Percentiles rank a stretch among this genome's conserved stretches.
Conservation (phyloP, 2,797 vertebrate species). For the Cichlasoma orientale region DNA sequence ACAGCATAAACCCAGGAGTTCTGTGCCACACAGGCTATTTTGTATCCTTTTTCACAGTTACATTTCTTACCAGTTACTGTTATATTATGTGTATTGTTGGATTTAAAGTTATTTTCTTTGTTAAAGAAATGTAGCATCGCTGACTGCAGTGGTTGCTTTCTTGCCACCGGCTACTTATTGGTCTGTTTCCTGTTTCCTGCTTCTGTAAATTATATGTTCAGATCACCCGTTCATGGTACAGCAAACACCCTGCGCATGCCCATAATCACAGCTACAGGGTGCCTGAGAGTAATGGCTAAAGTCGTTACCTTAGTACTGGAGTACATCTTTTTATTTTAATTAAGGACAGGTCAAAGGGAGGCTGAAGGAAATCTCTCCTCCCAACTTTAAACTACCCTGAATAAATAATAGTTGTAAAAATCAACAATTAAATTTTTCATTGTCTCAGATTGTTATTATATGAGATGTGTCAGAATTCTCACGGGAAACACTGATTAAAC, state of each 20-base stretch:
- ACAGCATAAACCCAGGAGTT: conserved; percentile 21
- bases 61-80: background rate
- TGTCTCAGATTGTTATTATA: background rate
- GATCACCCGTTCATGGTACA: background rate
- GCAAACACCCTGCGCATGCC: background rate
- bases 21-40: background rate
- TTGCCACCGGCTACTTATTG: background rate
- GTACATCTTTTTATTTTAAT: background rate
- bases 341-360: background rate
- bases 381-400: background rate
- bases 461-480: background rate
- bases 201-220: background rate
- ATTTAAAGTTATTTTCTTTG: background rate
- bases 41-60: background rate
- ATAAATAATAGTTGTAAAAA: background rate
- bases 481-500: background rate
- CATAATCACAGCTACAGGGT: background rate
- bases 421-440: background rate
- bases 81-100: background rate
- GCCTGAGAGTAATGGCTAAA: background rate
- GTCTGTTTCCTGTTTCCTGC: background rate
- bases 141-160: background rate
- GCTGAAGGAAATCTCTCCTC: background rate
- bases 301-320: background rate
- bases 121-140: background rate